Base-by-base conservation (phyloP, 2,113 vertebrate species). In the Trachemys scripta region DNA sequence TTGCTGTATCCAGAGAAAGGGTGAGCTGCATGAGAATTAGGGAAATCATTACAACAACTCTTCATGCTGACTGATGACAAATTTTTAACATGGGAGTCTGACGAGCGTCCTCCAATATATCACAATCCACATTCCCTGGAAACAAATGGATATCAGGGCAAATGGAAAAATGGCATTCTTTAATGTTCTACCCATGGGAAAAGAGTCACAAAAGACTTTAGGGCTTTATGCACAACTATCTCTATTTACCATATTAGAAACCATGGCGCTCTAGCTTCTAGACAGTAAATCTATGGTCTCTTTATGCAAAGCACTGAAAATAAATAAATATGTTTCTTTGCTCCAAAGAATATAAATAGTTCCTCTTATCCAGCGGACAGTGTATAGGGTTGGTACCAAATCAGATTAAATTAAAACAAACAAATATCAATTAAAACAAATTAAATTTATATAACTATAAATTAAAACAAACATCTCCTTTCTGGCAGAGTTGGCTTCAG, bases 401-500 rank as follows among this genome's bases (percentile, higher is more conserved):
- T 94, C 84, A 95, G 0, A 1, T 88, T 94, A 90, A 96, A 97
- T 96, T 95, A 94, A 96, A 75, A 79, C 59, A 35, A 96, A 31
- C 87, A 95, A 95, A 97, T 82, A 97, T 50, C 13, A 50, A 50
- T 50, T 50, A 50, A 50, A 50, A 50, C 13, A 50, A 50, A 50
- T 50, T 5, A 14, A 50, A 50, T 50, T 50, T 14, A 50, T 50
- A 50, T 50, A 50, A 50, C 16, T 50, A 50, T 50, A 50, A 50
- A 50, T 50, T 50, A 50, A 50, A 50, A 50, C 50, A 90, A 88
- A 81, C 94, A 51, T 97, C 95, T 95, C 87, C 82, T 97, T 96
- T 53, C 95, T 97, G 96, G 95, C 96, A 96, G 75, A 22, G 50
- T 62, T 95, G 92, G 90, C 90, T 97, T 97, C 92, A 93, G 79